These are phyloP conservation scores for Neolamprologus sp. DNA, from an alignment of 2,113 vertebrate genomes.

Conservation along the genomic window DNA sequence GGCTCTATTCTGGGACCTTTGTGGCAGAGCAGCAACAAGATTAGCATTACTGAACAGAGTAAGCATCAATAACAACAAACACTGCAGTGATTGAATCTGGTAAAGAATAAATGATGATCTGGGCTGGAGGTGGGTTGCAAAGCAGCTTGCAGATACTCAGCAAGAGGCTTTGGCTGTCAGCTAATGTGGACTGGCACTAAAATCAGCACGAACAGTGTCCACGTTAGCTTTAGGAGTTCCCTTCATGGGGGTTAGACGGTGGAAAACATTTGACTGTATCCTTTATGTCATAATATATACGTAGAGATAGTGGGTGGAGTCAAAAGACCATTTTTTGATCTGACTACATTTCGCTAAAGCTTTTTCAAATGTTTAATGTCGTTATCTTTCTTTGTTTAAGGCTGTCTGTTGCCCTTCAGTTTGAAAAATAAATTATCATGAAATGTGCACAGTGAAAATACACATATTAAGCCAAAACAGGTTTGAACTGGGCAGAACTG, in stretches of 20 bases:
- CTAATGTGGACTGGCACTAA: neutral
- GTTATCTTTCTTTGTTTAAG: neutral
- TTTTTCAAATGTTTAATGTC: neutral
- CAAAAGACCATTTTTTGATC: neutral
- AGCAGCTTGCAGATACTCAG: neutral
- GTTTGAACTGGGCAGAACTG: neutral
- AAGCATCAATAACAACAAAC: neutral
- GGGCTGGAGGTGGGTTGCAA: neutral
- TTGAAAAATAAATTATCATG: neutral
- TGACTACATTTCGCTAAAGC: neutral
- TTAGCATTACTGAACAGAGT: neutral
- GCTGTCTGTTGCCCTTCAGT: neutral
- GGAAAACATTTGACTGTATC: neutral
- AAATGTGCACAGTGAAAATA: neutral
- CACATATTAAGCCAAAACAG: neutral
- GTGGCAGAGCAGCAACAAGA: neutral
- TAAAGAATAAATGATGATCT: neutral
- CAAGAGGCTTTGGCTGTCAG: fast-evolving
- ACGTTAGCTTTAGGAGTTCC: fast-evolving
- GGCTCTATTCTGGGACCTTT: fast-evolving
- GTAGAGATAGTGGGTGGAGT: neutral
- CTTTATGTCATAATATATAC: neutral
- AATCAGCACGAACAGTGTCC: fast-evolving
- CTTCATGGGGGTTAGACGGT: neutral
- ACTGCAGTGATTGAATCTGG: fast-evolving